phyloP scores from a whole-genome alignment of 2,888 invertebrate species.

The Drosophila melanosoma region DNA sequence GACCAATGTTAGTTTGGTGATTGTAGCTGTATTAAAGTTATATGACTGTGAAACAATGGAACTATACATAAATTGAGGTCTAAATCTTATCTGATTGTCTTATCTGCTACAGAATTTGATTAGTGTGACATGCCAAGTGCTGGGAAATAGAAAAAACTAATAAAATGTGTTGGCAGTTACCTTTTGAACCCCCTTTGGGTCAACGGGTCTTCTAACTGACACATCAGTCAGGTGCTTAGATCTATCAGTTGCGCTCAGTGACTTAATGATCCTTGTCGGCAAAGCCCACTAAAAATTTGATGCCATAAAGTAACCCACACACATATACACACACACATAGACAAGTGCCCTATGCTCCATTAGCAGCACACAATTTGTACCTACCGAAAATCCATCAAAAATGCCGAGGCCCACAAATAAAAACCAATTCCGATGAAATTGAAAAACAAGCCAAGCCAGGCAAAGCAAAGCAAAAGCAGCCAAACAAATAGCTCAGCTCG shows the following conservation, averaged over 20 bases:
- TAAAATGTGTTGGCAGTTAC: conserved; percentile 6
- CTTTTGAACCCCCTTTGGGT: conserved; percentile 20
- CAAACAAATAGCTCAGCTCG: conserved; percentile 54
- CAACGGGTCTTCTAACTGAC: conserved; percentile 14
- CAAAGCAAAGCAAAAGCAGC: conserved; percentile 21
- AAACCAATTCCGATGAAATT: conserved; percentile 78
- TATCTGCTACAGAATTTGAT: background rate
- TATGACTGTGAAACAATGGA: background rate
- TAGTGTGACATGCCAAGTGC: background rate
- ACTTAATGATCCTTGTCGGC: conserved; percentile 68
- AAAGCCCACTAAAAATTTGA: conserved; percentile 30
- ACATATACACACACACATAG: conserved; percentile 9
- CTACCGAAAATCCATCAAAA: conserved; percentile 74
- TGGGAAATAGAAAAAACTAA: conserved; percentile 16
- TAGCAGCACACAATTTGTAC: conserved; percentile 74
- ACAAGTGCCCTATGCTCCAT: conserved; percentile 67
- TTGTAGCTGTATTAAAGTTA: background rate
- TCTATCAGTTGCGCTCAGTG: conserved; percentile 9
- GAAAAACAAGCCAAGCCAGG: conserved; percentile 59
- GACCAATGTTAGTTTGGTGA: background rate
- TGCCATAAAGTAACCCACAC: conserved; percentile 35
- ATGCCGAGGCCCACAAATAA: conserved; percentile 65
- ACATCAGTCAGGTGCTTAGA: conserved; percentile 20
- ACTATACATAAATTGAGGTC: background rate
- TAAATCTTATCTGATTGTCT: background rate